A percentile compares a stretch with the other conserved stretches of the same genome.
These are phyloP conservation scores for Dynastes hyllus DNA, from an alignment of 2,888 invertebrate genomes.

Conservation along the genomic window DNA sequence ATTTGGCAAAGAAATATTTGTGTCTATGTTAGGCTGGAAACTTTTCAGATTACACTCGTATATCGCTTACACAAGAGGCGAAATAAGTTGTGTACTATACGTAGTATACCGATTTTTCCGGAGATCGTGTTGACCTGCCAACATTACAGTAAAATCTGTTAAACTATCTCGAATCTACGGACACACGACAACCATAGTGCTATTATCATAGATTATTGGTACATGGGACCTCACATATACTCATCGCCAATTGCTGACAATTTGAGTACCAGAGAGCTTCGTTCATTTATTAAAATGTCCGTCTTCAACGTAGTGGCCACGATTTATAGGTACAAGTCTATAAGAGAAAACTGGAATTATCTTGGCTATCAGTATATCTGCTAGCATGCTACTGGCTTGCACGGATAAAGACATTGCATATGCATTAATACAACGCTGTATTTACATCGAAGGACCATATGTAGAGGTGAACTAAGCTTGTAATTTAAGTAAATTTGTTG, in stretches of 20 bases:
- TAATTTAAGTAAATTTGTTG: constrained; percentile 1
- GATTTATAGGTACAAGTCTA: constrained; percentile 58
- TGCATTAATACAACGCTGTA: constrained; percentile 50
- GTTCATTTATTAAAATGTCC: constrained; percentile 60
- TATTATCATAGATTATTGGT: constrained; percentile 57
- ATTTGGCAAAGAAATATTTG: no score
- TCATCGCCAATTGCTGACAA: constrained; percentile 57
- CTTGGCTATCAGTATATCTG: constrained; percentile 56
- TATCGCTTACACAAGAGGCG: not conserved
- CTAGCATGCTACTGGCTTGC: constrained; percentile 55
- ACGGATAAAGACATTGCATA: constrained; percentile 56
- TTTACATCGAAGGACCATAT: constrained; percentile 6
- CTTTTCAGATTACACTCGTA: not conserved
- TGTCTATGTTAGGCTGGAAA: not conserved
- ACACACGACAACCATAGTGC: constrained; percentile 51
- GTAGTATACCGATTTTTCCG: constrained; percentile 25
- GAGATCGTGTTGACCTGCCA: constrained; percentile 39
- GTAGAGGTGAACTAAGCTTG: not conserved
- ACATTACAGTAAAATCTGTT: constrained; percentile 49
- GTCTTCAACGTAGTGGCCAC: constrained; percentile 56
- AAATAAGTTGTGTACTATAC: not conserved
- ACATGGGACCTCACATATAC: constrained; percentile 56
- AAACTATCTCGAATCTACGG: constrained; percentile 51
- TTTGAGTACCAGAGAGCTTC: constrained; percentile 56
- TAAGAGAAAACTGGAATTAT: constrained; percentile 59